Percentiles rank a stretch among this genome's conserved stretches.
Evolutionary conservation across 2,888 invertebrate species (phyloP).

Genomic region (Cylloceria caligata): DNA sequence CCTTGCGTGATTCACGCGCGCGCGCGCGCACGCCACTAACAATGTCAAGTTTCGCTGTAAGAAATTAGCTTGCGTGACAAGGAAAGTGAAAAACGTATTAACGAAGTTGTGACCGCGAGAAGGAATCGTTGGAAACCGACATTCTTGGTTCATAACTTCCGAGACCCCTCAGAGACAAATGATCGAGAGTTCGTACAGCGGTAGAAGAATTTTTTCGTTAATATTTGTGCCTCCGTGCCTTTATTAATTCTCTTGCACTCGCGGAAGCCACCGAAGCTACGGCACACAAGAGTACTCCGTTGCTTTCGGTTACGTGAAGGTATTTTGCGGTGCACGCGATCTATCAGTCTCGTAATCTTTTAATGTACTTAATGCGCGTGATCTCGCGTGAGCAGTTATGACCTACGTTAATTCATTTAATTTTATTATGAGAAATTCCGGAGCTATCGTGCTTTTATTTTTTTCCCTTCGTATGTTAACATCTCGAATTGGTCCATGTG

Average conservation of each 20-base stretch:
- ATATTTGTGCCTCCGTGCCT: slow-evolving; percentile 40
- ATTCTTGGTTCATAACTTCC: slow-evolving; percentile 46
- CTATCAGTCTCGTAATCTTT: slow-evolving; percentile 19
- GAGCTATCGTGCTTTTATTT: no score
- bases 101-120: slow-evolving; percentile 17
- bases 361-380: slow-evolving; percentile 13
- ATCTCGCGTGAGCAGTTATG: neutral
- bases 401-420: neutral
- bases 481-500: neutral
- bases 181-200: slow-evolving; percentile 35
- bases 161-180: slow-evolving; percentile 35
- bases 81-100: slow-evolving; percentile 43
- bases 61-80: slow-evolving; percentile 55
- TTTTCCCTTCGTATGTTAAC: neutral
- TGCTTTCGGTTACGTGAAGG: slow-evolving; percentile 50
- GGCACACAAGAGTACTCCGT: no score
- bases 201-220: slow-evolving; percentile 40
- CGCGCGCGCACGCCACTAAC: no score
- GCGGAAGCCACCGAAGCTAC: no score
- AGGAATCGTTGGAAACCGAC: slow-evolving; percentile 48
- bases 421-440: neutral
- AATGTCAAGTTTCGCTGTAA: slow-evolving; percentile 57
- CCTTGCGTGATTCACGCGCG: slow-evolving; percentile 52
- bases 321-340: slow-evolving; percentile 41
- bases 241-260: slow-evolving; percentile 44